These are phyloP conservation scores for Phataginus tetradactyla DNA, from an alignment of 2,797 vertebrate genomes.

Conservation along the genomic window DNA sequence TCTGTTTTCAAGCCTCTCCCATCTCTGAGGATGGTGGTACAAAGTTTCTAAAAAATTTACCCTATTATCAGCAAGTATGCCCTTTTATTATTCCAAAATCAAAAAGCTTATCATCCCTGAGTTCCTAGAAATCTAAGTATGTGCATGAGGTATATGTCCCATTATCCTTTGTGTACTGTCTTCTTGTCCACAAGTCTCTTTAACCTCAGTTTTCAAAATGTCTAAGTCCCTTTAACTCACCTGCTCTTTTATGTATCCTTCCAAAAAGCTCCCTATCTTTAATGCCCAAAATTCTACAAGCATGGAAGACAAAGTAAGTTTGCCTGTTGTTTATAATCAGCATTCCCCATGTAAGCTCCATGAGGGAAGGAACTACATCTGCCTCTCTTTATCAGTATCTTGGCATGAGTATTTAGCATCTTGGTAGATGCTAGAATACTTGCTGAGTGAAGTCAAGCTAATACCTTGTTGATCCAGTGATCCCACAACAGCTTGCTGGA, in stretches of 20 bases:
- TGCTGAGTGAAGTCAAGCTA: background rate
- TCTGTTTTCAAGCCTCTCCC: background rate
- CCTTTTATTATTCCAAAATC: background rate
- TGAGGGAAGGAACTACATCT: background rate
- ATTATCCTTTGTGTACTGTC: background rate
- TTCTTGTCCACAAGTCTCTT: background rate
- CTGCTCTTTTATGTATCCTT: background rate
- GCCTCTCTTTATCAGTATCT: background rate
- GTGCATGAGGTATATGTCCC: background rate
- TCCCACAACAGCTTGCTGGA: background rate
- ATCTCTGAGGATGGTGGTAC: background rate
- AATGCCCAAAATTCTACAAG: background rate
- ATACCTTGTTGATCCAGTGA: background rate
- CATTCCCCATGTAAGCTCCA: background rate
- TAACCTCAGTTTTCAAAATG: slow-evolving; percentile 1
- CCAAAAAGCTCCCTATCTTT: background rate
- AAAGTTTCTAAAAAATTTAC: background rate
- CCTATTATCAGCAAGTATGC: background rate
- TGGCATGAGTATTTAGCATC: background rate
- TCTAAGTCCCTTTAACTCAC: background rate
- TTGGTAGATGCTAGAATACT: background rate
- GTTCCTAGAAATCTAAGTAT: background rate
- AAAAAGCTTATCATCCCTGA: background rate
- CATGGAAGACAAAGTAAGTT: background rate
- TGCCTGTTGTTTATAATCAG: background rate